Conservation (phyloP, 2,797 vertebrate genomes). For the Numenius phaeopus region DNA sequence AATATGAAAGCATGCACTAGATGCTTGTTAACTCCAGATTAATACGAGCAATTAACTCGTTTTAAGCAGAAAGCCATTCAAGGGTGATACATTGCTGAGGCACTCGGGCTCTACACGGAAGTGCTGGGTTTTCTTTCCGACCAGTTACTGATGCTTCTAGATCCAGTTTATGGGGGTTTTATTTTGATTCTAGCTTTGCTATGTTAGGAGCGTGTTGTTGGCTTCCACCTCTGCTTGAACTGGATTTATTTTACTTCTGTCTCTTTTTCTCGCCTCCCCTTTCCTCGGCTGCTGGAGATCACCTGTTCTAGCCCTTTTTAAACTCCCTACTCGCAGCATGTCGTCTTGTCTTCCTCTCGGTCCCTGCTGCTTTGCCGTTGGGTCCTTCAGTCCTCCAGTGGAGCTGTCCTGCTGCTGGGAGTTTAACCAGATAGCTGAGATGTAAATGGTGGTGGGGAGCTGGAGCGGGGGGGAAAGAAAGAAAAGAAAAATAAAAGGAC, state of each 20-base stretch:
- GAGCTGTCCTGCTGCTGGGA: not conserved
- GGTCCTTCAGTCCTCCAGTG: not conserved
- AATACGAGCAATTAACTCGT: not conserved
- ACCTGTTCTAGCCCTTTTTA: slow-evolving; percentile 32
- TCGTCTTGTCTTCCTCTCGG: not conserved
- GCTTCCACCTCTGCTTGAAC: not conserved
- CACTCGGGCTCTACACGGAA: not conserved
- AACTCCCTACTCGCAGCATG: not conserved
- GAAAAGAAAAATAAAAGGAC: too few relatives aligned
- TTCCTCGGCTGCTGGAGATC: not conserved
- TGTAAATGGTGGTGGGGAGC: not conserved
- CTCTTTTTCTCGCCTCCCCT: not conserved
- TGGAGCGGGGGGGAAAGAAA: accelerated
- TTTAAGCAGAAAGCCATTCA: not conserved
- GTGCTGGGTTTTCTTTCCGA: not conserved
- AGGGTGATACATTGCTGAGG: not conserved
- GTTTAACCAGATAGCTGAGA: not conserved
- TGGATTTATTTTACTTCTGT: not conserved
- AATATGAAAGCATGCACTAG: not conserved
- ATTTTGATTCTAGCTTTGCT: not conserved
- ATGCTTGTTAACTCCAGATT: not conserved
- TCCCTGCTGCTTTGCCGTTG: not conserved
- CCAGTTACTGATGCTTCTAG: not conserved
- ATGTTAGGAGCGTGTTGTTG: not conserved
- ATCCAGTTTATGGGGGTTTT: not conserved